Evolutionary conservation across 2,113 vertebrate genomes (phyloP).

Genomic region (Megaceryle torquata): DNA sequence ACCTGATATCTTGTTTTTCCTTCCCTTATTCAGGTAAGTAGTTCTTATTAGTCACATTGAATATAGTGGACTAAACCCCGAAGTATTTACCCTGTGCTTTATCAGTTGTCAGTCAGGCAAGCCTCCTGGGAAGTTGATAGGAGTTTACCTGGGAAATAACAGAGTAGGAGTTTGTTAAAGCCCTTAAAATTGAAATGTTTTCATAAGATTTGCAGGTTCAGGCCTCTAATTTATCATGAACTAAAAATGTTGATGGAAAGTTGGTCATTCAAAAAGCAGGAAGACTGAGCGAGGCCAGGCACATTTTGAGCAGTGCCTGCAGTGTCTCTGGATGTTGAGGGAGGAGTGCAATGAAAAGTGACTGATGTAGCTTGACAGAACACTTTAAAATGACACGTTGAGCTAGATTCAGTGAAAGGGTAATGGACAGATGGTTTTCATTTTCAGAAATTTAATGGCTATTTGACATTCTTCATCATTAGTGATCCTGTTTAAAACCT

Average conservation of each 20-base stretch:
- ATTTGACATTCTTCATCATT: neutral
- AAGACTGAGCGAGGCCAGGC: neutral
- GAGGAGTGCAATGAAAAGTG: neutral
- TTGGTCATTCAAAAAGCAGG: neutral
- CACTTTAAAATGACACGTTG: neutral
- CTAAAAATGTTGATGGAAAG: neutral
- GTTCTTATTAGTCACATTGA: neutral
- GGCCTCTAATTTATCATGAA: neutral
- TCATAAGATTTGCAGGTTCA: neutral
- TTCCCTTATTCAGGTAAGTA: neutral
- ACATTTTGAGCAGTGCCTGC: neutral
- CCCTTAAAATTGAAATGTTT: neutral
- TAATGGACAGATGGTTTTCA: conserved; percentile 32
- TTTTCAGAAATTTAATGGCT: conserved; percentile 9
- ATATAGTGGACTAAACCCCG: neutral
- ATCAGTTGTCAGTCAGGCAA: neutral
- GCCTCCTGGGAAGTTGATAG: neutral
- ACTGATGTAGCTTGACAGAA: conserved; percentile 36
- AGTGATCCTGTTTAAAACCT: conserved; percentile 1
- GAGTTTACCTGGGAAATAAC: neutral
- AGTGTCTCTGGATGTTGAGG: neutral
- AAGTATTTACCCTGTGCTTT: neutral
- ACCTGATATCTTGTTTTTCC: neutral
- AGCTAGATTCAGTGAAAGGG: conserved; percentile 10
- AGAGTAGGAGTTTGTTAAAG: neutral